phyloP scores from a whole-genome alignment of 2,888 invertebrate species.

The Leptinotarsa peninsularis region DNA sequence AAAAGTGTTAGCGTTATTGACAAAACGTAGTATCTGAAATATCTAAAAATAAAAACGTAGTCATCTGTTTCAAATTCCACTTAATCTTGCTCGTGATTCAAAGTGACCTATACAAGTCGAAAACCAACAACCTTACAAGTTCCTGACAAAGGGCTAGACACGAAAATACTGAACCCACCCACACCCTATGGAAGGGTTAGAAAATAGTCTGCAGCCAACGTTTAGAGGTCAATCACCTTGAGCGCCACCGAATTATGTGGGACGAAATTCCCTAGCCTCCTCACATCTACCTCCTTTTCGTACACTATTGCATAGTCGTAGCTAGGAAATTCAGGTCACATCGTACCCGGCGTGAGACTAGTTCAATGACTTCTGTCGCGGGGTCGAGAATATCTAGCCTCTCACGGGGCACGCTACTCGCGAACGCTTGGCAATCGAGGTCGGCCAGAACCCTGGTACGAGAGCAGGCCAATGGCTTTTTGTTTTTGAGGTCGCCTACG shows the following conservation, averaged over 20 bases:
- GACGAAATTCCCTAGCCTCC: constrained; percentile 43
- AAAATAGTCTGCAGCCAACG: constrained; percentile 35
- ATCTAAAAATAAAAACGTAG: not conserved
- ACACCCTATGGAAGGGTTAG: constrained; percentile 10
- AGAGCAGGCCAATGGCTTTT: constrained; percentile 66
- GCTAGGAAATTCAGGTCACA: constrained; percentile 58
- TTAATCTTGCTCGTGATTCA: not conserved
- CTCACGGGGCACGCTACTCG: constrained; percentile 48
- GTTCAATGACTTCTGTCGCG: constrained; percentile 55
- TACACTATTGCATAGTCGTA: constrained; percentile 31
- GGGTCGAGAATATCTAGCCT: constrained; percentile 54
- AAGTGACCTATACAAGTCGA: not conserved
- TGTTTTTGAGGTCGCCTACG: constrained; percentile 66
- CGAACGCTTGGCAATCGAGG: constrained; percentile 61
- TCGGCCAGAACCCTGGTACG: constrained; percentile 55
- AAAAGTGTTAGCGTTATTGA: no score
- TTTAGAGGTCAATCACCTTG: constrained; percentile 59
- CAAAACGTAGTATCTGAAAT: not conserved
- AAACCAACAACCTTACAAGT: not conserved
- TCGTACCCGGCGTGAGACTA: constrained; percentile 55
- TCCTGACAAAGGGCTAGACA: not conserved
- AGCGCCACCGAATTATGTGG: constrained; percentile 45
- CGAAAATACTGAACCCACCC: not conserved
- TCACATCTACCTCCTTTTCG: not conserved
- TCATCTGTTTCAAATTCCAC: not conserved